Conservation (phyloP, 2,113 vertebrate species). For the Cariama cristata region DNA sequence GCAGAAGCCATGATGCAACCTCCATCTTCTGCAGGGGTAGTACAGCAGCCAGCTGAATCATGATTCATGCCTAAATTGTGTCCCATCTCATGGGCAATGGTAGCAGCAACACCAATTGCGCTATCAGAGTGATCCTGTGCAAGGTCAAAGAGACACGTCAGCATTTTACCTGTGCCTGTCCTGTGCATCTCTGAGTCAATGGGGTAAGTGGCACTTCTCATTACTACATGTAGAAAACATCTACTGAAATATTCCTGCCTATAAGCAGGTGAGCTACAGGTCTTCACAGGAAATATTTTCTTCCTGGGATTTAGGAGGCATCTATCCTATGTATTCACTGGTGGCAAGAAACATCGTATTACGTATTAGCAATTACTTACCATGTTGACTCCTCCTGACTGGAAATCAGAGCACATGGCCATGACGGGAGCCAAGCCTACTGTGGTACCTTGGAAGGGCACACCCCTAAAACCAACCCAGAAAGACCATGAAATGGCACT, state of each 20-base stretch:
- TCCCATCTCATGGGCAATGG: conserved; percentile 96
- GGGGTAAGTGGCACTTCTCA: background rate
- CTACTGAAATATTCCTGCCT: background rate
- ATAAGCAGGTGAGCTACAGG: background rate
- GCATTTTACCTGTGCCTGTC: background rate
- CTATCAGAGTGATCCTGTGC: conserved; percentile 91
- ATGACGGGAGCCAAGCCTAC: conserved; percentile 95
- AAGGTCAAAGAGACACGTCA: background rate
- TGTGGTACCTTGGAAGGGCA: conserved; percentile 90
- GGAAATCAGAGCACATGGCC: conserved; percentile 95
- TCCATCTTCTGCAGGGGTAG: conserved; percentile 84
- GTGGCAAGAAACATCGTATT: background rate
- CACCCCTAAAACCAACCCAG: conserved; percentile 80
- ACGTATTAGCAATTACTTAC: conserved; percentile 75
- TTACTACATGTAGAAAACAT: background rate
- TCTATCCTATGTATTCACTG: background rate
- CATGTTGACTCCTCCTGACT: conserved; percentile 97
- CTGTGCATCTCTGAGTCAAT: background rate
- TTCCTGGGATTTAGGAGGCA: background rate
- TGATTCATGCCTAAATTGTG: conserved; percentile 99
- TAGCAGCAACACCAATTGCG: conserved; percentile 91
- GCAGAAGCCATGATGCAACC: conserved; percentile 99
- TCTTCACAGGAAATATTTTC: background rate
- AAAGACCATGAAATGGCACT: background rate
- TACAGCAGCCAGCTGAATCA: conserved; percentile 87